phyloP scores from a whole-genome alignment of 1,140 invertebrate genomes.

The Halictus rubicundus region DNA sequence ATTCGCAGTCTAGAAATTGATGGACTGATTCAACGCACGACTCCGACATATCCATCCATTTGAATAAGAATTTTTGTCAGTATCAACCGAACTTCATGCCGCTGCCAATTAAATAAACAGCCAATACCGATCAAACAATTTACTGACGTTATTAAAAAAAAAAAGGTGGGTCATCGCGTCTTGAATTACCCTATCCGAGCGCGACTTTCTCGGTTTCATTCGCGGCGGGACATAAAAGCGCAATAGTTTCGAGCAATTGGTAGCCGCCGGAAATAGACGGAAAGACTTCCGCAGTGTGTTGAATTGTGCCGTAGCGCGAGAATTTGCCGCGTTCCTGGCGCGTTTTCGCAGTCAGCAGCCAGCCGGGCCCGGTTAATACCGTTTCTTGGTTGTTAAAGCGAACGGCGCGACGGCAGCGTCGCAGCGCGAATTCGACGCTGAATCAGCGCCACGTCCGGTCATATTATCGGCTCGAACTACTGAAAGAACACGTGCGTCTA shows the following conservation, averaged over 20 bases:
- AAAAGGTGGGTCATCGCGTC: too few species aligned
- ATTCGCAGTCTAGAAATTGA: too few species aligned
- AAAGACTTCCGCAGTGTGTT: background rate
- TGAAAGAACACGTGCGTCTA: conserved; percentile 53
- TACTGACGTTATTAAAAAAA: too few species aligned
- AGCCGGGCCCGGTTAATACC: conserved; percentile 27
- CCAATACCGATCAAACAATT: too few species aligned
- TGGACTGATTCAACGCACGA: too few species aligned
- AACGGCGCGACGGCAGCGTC: conserved; percentile 22
- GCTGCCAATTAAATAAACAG: too few species aligned
- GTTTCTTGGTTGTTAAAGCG: conserved; percentile 35
- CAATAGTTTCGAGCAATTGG: conserved; percentile 12
- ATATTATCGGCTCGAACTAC: conserved; percentile 58
- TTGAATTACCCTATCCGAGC: too few species aligned
- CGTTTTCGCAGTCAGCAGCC: conserved; percentile 38
- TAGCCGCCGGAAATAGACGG: background rate
- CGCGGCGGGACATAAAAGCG: too few species aligned
- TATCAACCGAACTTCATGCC: too few species aligned
- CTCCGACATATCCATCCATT: too few species aligned
- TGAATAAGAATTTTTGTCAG: too few species aligned
- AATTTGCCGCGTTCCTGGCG: conserved; percentile 32
- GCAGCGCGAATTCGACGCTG: conserved; percentile 41
- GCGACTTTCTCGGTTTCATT: too few species aligned
- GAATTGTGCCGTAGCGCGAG: background rate
- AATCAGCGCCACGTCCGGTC: conserved; percentile 44